Conservation (phyloP, 2,113 vertebrate genomes). For the Tyrannus savana region DNA sequence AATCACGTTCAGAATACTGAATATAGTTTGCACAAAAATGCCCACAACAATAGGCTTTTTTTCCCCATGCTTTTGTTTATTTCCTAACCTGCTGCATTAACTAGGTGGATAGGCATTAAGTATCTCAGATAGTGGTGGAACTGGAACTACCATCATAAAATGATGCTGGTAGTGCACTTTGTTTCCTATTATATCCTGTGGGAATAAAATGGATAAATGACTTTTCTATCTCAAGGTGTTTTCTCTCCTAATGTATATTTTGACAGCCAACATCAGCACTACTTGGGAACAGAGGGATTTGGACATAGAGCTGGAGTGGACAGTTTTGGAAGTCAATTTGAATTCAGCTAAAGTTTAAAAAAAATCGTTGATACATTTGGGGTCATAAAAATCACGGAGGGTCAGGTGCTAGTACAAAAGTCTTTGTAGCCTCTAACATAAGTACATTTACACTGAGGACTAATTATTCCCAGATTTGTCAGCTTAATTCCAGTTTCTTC, state of each 20-base stretch:
- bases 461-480: neutral
- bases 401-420: neutral
- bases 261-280: neutral
- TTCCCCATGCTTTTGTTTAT: neutral
- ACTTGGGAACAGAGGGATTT: neutral
- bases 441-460: accelerated
- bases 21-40: neutral
- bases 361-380: neutral
- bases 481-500: neutral
- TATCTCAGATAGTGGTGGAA: neutral
- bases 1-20: neutral
- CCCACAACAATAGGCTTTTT: neutral
- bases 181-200: neutral
- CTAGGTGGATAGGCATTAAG: neutral
- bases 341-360: neutral
- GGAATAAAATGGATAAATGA: neutral
- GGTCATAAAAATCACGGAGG: neutral
- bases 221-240: neutral
- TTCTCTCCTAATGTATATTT: neutral
- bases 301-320: neutral
- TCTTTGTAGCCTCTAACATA: neutral
- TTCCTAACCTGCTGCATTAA: neutral
- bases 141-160: neutral
- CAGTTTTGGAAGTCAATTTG: neutral
- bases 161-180: accelerated